These are phyloP conservation scores for Ptychobarbus kaznakovi DNA, from an alignment of 2,797 vertebrate genomes.

Conservation along the genomic window DNA sequence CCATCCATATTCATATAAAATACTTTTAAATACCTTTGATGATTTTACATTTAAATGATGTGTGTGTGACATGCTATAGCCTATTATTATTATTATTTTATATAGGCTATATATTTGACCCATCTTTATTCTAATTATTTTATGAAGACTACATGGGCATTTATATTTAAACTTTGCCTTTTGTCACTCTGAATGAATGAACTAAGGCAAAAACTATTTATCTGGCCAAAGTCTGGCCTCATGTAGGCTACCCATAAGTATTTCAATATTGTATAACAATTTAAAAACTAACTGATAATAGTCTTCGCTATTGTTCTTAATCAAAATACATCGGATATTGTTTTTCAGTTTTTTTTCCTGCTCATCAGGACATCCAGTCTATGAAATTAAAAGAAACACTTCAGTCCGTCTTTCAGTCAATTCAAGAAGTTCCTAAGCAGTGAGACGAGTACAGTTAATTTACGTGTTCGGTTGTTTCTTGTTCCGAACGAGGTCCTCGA, in stretches of 20 bases:
- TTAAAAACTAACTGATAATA: constrained; percentile 61
- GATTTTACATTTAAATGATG: background rate
- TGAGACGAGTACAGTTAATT: constrained; percentile 35
- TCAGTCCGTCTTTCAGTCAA: background rate
- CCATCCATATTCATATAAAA: background rate
- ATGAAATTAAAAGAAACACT: constrained; percentile 22
- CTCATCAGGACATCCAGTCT: constrained; percentile 67
- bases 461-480: constrained; percentile 69
- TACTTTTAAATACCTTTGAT: background rate
- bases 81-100: too few relatives aligned
- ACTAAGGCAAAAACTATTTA: background rate
- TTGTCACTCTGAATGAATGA: background rate
- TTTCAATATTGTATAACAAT: background rate
- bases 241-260: background rate
- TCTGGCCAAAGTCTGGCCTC: too few relatives aligned
- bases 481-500: constrained; percentile 71
- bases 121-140: background rate
- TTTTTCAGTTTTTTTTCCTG: constrained; percentile 59
- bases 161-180: background rate
- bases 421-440: background rate
- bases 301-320: constrained; percentile 57
- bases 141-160: background rate
- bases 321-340: constrained; percentile 55
- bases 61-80: too few relatives aligned
- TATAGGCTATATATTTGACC: too few relatives aligned